Evolutionary conservation across 2,797 vertebrate species (phyloP), one percentile per base, ranked within the genome.

Genomic region (Danio tinwini): DNA sequence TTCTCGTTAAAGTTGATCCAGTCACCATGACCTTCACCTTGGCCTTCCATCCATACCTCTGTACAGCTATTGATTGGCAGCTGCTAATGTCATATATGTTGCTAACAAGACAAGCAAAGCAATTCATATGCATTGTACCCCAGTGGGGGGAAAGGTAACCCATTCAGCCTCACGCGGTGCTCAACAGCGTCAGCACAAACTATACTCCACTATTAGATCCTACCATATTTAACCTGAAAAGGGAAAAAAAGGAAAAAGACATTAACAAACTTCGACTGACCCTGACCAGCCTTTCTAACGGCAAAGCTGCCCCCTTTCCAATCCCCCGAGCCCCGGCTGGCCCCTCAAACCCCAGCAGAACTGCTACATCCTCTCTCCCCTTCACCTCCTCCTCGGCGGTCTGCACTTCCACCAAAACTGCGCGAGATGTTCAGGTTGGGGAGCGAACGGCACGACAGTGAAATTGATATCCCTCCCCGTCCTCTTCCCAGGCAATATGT

Each of bases 401-500:
- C 83, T 65, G 74, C 81, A 86, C 82, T 82, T 83, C 83, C 80
- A 63, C 74, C 56, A 79, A 86, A 83, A 79, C 72, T 53, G 84
- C 80, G 40, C 52, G 63, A 81, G 77, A 84, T 83, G 82, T 86
- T 85, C 82, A 84, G 82, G 92, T 91, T 84, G 75, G 55, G 90
- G 89, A 92, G 93, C 94, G 91, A 85, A 92, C 87, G 90, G 91
- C 87, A 91, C 90, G 91, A 92, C 94, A 92, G 92, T 89, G 89
- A 94, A 95, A 96, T 94, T 94, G 94, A 97, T 96, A 95, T 94
- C 93, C 92, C 91, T 91, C 88, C 91, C 92, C 88, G 86, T 94
- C 93, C 90, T 91, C 91, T 92, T 95, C 94, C 94, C 94, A 94
- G 94, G 93, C 95, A 97, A 95, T 96, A 95, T 95, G 95, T 95